These are phyloP conservation scores for Callithrix jacchus DNA, from an alignment of 2,113 vertebrate species.

Conservation along the genomic window DNA sequence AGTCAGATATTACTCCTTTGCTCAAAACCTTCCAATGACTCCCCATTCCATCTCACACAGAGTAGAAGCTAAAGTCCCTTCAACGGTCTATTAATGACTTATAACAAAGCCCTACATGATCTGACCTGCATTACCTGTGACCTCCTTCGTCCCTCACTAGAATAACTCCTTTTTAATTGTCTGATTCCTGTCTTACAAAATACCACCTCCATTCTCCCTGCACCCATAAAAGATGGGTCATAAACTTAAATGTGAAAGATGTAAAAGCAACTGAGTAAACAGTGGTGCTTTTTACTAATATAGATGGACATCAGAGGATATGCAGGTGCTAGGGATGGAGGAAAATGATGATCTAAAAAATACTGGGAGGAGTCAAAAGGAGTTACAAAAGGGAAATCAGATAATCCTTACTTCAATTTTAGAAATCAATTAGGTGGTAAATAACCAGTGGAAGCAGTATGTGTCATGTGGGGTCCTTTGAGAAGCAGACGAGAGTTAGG, in stretches of 20 bases:
- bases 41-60: background rate
- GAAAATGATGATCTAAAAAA: conserved; percentile 7
- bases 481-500: background rate
- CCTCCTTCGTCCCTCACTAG: background rate
- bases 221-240: background rate
- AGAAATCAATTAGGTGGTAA: conserved; percentile 11
- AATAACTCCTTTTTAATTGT: background rate
- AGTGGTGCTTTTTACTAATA: background rate
- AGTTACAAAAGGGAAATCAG: background rate
- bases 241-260: background rate
- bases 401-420: background rate
- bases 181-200: background rate
- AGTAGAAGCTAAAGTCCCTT: background rate
- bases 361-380: background rate
- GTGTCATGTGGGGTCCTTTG: background rate
- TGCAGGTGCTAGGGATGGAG: background rate
- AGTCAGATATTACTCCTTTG: background rate
- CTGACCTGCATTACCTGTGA: background rate
- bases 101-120: background rate
- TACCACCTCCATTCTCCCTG: background rate
- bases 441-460: background rate
- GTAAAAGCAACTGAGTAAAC: background rate
- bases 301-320: background rate
- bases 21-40: background rate
- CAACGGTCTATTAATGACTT: background rate